phyloP scores from a whole-genome alignment of 2,888 invertebrate genomes.

The Spilosoma lubricipeda region DNA sequence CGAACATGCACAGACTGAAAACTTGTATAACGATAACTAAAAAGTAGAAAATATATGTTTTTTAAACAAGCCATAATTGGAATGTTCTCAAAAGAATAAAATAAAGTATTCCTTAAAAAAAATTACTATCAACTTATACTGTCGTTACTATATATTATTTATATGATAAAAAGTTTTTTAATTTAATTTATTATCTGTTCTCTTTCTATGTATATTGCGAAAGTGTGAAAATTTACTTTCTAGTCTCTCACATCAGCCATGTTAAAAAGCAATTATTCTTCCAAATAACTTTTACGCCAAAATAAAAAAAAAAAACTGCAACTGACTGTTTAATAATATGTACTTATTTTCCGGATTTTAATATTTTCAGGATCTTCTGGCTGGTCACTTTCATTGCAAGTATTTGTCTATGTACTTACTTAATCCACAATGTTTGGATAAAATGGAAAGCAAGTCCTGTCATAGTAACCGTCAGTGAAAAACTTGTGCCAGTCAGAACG shows the following conservation, averaged over 20 bases:
- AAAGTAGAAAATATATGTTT: too few relatives aligned
- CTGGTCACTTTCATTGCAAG: conserved; percentile 51
- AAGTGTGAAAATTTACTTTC: not conserved
- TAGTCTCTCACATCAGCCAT: too few relatives aligned
- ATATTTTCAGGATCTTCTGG: conserved; percentile 48
- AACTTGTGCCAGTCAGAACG: conserved; percentile 56
- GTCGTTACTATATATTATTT: too few relatives aligned
- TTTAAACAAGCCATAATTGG: too few relatives aligned
- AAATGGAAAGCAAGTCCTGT: conserved; percentile 67
- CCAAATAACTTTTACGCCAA: not conserved
- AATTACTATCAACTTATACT: too few relatives aligned
- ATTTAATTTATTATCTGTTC: too few relatives aligned
- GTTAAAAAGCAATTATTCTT: too few relatives aligned
- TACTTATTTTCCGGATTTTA: not conserved
- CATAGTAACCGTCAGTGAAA: conserved; percentile 64
- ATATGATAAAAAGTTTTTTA: too few relatives aligned
- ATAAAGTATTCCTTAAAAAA: too few relatives aligned
- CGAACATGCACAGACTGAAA: too few relatives aligned
- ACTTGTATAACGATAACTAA: too few relatives aligned
- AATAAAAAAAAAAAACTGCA: not conserved
- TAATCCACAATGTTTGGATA: conserved; percentile 59
- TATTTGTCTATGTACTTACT: conserved; percentile 50
- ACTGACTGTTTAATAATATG: not conserved
- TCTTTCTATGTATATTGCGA: not conserved
- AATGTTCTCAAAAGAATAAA: too few relatives aligned